Conservation (phyloP, 2,888 invertebrate genomes). For the Odontomyia ornata region DNA sequence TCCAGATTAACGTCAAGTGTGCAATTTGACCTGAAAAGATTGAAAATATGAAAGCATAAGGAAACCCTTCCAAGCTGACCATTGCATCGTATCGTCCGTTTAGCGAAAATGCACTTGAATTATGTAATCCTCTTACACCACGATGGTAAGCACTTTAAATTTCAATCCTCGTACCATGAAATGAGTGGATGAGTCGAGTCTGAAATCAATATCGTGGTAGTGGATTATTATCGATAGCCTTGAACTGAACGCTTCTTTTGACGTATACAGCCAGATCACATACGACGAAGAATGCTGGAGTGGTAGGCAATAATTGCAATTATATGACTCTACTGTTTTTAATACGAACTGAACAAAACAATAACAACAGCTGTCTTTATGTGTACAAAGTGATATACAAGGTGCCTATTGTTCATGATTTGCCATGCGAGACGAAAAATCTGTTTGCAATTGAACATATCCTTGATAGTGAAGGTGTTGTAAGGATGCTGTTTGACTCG, state of each 20-base stretch:
- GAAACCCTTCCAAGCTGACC: too few species aligned
- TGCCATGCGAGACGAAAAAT: background rate
- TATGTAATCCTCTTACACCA: background rate
- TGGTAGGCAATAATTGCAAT: conserved; percentile 5
- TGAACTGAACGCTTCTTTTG: conserved; percentile 10
- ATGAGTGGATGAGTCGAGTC: background rate
- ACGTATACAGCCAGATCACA: background rate
- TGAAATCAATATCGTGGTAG: conserved; percentile 7
- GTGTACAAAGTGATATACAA: background rate
- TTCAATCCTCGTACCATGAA: background rate
- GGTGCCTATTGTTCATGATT: background rate
- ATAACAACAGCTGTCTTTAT: background rate
- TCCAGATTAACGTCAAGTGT: too few species aligned
- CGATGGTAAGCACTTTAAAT: background rate
- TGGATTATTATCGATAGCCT: background rate
- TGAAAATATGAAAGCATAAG: too few species aligned
- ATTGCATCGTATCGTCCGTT: background rate
- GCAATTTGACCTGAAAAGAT: too few species aligned
- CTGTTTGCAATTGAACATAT: background rate
- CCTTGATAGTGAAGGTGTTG: background rate
- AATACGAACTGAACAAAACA: background rate
- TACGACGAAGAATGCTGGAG: background rate
- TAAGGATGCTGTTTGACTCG: background rate
- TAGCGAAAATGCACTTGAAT: background rate
- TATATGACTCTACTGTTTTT: conserved; percentile 3